Base-by-base conservation (phyloP, 2,113 vertebrate genomes). In the Redunca redunca region DNA sequence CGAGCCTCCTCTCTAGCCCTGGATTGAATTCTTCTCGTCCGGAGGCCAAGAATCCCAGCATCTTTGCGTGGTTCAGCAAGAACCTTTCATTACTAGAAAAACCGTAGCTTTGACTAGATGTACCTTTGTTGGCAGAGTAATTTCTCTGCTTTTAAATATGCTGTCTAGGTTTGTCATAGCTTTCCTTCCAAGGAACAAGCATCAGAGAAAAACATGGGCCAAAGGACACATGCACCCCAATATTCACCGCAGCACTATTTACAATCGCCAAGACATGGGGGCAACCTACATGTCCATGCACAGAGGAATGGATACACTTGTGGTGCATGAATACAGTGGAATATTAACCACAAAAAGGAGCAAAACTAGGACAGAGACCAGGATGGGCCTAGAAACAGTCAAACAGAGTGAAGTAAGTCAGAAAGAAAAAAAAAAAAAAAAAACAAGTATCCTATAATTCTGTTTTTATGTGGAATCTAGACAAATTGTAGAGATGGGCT, bases 281-380 rank as follows among this genome's bases (percentile, higher is more conserved):
- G 26, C 74, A 28, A 78, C 25, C 25, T 78, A 5, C 43, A 48
- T 48, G 3, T 78, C 74, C 74, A 16, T 26, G 25, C 14, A 28
- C 14, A 1, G 43, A 46, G 7, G 43, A 48, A 30, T 1, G 43
- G 4, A 48, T 28, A 28, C 4, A 17, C 25, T 5, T 16, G 26
- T 1, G 7, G 14, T 16, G n/a, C 7, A 2, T 1, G 2, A 2
- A 5, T 5, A 46, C 13, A 78, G 0, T 2, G 7, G 25, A 78
- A 46, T 9, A 16, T 46, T 46, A 46, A 9, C 74, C 43, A 1
- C 28, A 78, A 78, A 48, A 46, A 9, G 7, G 25, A 78, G 28
- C 2, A 0, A 16, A 46, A 8, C 3, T 13, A 36, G 12, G 36
- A 25, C 71, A 14, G 23, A 74, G 36, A 43, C 21, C 5, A 43